Base-by-base conservation (phyloP, 1,140 invertebrate species). In the Aphelinus certus region DNA sequence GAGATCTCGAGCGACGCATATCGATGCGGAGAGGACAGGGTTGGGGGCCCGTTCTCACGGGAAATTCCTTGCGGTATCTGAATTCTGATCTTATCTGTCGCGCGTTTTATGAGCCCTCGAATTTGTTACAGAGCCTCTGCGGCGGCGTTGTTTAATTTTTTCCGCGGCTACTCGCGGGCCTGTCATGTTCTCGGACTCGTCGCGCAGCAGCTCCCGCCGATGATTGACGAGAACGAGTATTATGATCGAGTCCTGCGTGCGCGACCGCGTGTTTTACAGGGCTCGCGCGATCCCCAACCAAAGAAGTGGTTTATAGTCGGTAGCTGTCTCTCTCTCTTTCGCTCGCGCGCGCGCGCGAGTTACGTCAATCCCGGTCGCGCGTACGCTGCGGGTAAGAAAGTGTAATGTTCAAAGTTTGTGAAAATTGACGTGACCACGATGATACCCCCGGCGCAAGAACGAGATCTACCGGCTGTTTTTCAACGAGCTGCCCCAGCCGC, bases 391-490 rank as follows among this genome's bases (percentile, higher is more conserved):
- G 26, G 42, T 66, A 66, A 66, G 71, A 66, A 73, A 73, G 63
- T 73, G 63, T 66, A 73, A 73, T 73, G 71, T 73, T 72, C 65
- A 62, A 65, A 72, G 71, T 72, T 72, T 65, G 62, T 62, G 71
- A 72, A 72, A 72, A 72, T 72, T 72, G 62, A 65, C 71, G 71
- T 65, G 71, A 58, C 62, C 53, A 72, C 46, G 46, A 57, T 72
- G 47, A 3, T 7, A 43, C 42, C 26, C 45, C 26, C 7, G 3
- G 45, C 45, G 10, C 45, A 62, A 71, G 58, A 71, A 65, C 61
- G 70, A 64, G 70, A 72, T 72, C 70, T 47, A 66, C 62, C 57
- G n/a, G 63, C 62, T 73, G 57, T 73, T 26, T 26, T 26, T 26
- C 26, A 26, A 26, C 26, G 26, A 26, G 26, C 26, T 26, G 26